Conservation (phyloP, 1,140 invertebrate genomes). For the Cylas formicarius region DNA sequence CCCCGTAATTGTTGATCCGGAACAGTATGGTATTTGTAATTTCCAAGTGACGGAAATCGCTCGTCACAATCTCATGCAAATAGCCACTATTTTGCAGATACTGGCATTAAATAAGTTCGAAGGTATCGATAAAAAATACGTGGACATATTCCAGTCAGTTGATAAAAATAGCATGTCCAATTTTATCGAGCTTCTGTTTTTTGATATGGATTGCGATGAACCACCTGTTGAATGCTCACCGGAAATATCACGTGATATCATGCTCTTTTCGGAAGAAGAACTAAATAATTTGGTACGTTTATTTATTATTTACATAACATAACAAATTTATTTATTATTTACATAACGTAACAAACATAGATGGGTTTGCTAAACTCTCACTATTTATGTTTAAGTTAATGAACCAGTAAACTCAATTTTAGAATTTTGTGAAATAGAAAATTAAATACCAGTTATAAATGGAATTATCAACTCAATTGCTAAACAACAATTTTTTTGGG, state of each 20-base stretch:
- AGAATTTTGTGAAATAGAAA: no score
- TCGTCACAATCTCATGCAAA: slow-evolving; percentile 87
- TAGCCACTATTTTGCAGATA: slow-evolving; percentile 85
- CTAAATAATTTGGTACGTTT: slow-evolving; percentile 55
- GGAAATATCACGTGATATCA: slow-evolving; percentile 53
- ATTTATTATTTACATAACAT: slow-evolving; percentile 25
- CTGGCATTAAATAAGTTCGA: slow-evolving; percentile 80
- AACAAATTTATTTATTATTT: no score
- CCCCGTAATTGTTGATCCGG: slow-evolving; percentile 92
- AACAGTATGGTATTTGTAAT: slow-evolving; percentile 92
- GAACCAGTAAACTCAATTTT: no score
- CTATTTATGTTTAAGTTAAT: no score
- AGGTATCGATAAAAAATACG: slow-evolving; percentile 62
- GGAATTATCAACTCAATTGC: no score
- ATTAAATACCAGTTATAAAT: no score
- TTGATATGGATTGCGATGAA: slow-evolving; percentile 52
- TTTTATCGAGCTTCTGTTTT: slow-evolving; percentile 63
- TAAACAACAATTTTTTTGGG: no score
- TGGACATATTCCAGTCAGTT: slow-evolving; percentile 69
- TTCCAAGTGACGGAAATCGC: slow-evolving; percentile 87
- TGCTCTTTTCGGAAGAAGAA: slow-evolving; percentile 62
- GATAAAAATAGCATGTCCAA: slow-evolving; percentile 70
- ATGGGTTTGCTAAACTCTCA: no score
- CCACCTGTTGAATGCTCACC: slow-evolving; percentile 51
- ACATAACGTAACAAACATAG: no score